Evolutionary conservation across 2,888 invertebrate species (phyloP).

Genomic region (Zygogramma bicolorata): DNA sequence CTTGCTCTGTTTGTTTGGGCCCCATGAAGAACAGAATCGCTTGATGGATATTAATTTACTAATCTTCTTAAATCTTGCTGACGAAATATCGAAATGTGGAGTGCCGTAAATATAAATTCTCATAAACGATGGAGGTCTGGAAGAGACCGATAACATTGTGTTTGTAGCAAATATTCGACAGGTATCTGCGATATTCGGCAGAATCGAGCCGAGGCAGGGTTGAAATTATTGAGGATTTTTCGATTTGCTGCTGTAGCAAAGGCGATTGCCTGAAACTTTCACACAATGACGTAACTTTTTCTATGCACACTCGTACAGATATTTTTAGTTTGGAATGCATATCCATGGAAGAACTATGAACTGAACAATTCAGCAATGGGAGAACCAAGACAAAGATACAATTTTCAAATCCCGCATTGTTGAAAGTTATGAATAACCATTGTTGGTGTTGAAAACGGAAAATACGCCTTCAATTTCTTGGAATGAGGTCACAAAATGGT

Average conservation of each 20-base stretch:
- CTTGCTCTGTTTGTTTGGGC: conserved; percentile 1
- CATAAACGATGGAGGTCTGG: conserved; percentile 39
- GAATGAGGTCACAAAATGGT: no score
- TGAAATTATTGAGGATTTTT: conserved; percentile 5
- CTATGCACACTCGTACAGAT: not conserved
- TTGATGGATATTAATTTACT: conserved; percentile 52
- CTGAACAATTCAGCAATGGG: not conserved
- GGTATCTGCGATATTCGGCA: conserved; percentile 16
- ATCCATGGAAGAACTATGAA: not conserved
- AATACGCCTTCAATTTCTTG: no score
- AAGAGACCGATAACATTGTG: conserved; percentile 47
- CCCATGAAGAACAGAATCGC: not conserved
- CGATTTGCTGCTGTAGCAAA: conserved; percentile 8
- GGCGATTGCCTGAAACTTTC: conserved; percentile 7
- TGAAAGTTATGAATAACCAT: no score
- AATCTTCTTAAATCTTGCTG: conserved; percentile 56
- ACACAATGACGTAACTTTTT: not conserved
- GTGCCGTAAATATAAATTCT: conserved; percentile 48
- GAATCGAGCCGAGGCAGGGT: not conserved
- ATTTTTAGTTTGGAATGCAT: not conserved
- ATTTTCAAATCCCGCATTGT: no score
- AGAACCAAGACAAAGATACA: not conserved
- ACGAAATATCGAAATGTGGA: conserved; percentile 50
- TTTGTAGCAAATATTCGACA: conserved; percentile 15
- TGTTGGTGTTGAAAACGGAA: no score